phyloP scores from a whole-genome alignment of 2,888 invertebrate species.

The Rotaria macrura region DNA sequence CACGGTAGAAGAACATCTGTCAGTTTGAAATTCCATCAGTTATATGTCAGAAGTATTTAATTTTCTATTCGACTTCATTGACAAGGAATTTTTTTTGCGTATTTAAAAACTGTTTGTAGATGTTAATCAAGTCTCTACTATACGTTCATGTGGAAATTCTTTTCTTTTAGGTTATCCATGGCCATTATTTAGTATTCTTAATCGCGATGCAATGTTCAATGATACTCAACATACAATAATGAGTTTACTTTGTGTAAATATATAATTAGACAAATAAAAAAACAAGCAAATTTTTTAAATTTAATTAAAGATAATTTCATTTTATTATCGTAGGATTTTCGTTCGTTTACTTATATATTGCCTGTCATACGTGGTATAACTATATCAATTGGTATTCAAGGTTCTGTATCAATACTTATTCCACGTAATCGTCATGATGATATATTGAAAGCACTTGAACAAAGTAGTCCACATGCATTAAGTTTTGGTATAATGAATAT shows the following conservation, averaged over 20 bases:
- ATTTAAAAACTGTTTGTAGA: too few species aligned
- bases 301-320: neutral
- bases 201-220: slow-evolving; percentile 67
- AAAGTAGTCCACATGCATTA: slow-evolving; percentile 3
- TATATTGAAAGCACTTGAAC: neutral
- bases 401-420: slow-evolving; percentile 7
- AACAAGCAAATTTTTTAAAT: too few species aligned
- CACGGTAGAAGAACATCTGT: too few species aligned
- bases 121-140: too few species aligned
- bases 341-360: slow-evolving; percentile 68
- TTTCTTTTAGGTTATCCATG: slow-evolving; percentile 63
- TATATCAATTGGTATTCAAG: slow-evolving; percentile 49
- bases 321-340: slow-evolving; percentile 58
- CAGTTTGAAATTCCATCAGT: too few species aligned
- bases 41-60: too few species aligned
- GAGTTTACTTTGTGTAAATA: slow-evolving; percentile 61
- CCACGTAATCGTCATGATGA: slow-evolving; percentile 19
- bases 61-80: too few species aligned
- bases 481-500: neutral
- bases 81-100: too few species aligned
- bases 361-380: slow-evolving; percentile 65
- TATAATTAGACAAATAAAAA: too few species aligned
- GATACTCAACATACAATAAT: slow-evolving; percentile 78
- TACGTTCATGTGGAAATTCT: too few species aligned
- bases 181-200: slow-evolving; percentile 65